Conservation (phyloP, 1,140 invertebrate species). For the Caenorhabditis inopinata region DNA sequence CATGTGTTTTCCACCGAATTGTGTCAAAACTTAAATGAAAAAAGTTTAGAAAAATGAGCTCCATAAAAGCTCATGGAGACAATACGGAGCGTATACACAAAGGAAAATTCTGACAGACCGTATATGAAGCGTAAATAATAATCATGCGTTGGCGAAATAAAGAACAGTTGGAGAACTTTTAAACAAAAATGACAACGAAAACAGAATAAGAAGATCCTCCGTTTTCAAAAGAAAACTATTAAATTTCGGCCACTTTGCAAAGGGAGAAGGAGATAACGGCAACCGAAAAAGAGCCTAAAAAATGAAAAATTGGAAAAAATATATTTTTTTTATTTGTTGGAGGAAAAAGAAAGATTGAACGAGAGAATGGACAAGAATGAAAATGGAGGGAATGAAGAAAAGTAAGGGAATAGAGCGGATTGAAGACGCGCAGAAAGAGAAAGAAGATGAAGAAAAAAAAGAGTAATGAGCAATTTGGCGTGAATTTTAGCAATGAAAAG, state of each 20-base stretch:
- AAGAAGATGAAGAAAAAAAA: not conserved
- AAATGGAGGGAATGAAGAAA: slow-evolving; percentile 23
- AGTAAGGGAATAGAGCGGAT: not conserved
- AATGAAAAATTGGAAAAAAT: no score
- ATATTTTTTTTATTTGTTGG: no score
- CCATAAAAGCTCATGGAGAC: no score
- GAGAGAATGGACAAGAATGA: slow-evolving; percentile 15
- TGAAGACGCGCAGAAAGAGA: slow-evolving; percentile 1
- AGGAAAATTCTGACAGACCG: no score
- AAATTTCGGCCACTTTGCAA: slow-evolving; percentile 24
- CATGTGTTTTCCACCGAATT: no score
- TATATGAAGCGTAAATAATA: no score
- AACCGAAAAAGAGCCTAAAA: not conserved
- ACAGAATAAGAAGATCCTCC: not conserved
- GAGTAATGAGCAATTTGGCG: slow-evolving; percentile 15
- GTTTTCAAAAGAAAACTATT: slow-evolving; percentile 20
- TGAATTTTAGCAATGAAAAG: slow-evolving; percentile 22
- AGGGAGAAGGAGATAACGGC: not conserved
- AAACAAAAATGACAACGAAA: not conserved
- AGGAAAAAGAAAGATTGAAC: not conserved
- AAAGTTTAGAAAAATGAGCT: no score
- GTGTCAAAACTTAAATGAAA: no score
- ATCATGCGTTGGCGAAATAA: no score
- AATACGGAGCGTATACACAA: no score
- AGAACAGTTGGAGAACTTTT: not conserved